phyloP scores from a whole-genome alignment of 2,888 invertebrate species.

The Stomorhina lunata region DNA sequence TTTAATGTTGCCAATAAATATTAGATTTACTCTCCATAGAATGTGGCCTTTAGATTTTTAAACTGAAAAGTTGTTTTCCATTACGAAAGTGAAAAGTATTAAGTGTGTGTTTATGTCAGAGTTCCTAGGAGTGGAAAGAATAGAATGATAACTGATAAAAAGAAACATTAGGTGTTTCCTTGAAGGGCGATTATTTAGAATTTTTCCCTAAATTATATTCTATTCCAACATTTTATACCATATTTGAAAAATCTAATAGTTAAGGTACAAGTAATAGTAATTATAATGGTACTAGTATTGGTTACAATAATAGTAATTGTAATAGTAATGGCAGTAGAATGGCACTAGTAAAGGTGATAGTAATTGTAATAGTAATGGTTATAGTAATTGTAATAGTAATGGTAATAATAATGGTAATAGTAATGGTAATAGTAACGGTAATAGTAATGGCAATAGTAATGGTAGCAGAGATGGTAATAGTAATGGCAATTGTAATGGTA shows the following conservation, averaged over 20 bases:
- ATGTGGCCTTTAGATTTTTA: neutral
- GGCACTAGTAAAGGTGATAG: no score
- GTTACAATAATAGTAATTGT: neutral
- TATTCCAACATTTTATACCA: no score
- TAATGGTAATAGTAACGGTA: neutral
- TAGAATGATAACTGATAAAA: no score
- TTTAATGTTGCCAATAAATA: constrained; percentile 14
- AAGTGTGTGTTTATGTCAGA: neutral
- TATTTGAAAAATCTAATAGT: no score
- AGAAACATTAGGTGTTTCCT: no score
- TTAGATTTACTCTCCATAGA: neutral
- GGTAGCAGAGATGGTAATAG: neutral
- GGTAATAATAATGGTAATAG: neutral
- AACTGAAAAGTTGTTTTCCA: neutral
- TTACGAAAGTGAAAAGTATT: neutral
- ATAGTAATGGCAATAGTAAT: neutral
- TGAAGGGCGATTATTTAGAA: no score
- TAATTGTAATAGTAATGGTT: neutral
- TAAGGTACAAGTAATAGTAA: no score
- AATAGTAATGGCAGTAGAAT: neutral
- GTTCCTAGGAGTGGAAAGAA: neutral
- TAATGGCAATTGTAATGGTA: neutral
- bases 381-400: neutral
- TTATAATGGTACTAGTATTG: neutral
- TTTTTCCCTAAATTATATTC: no score